Conservation (phyloP, 2,888 invertebrate genomes). For the Eulithis prunata region DNA sequence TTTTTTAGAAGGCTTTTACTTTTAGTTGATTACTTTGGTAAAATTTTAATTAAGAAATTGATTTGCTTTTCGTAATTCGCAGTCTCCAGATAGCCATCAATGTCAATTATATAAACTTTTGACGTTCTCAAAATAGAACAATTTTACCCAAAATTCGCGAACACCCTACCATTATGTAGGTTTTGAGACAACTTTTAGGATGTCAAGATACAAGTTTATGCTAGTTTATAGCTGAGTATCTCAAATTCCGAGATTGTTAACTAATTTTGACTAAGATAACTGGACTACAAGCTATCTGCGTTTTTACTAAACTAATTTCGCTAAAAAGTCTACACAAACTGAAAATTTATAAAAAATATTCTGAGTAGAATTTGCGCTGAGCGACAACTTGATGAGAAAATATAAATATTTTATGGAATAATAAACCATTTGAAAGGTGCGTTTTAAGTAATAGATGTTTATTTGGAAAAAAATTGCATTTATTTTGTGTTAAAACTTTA, state of each 20-base stretch:
- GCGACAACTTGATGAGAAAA: slow-evolving; percentile 35
- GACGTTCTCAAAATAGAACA: slow-evolving; percentile 1
- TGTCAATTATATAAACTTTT: slow-evolving; percentile 17
- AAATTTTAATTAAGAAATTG: neutral
- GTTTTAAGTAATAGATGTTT: neutral
- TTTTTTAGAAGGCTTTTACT: neutral
- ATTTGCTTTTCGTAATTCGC: neutral
- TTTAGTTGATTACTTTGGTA: neutral
- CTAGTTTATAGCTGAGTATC: no score
- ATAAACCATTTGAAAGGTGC: slow-evolving; percentile 9
- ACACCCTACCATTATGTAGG: no score
- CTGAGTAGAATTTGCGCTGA: slow-evolving; percentile 28
- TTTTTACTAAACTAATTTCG: slow-evolving; percentile 45
- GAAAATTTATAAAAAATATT: slow-evolving; percentile 47
- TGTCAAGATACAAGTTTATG: no score
- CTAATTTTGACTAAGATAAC: no score
- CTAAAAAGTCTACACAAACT: slow-evolving; percentile 41
- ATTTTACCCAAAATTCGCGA: slow-evolving; percentile 12
- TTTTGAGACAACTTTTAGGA: no score
- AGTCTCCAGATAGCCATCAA: slow-evolving; percentile 12
- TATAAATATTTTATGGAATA: slow-evolving; percentile 35
- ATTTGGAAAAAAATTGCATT: neutral
- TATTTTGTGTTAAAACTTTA: neutral
- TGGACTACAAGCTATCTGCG: neutral
- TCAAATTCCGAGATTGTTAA: no score